Evolutionary conservation across 2,113 vertebrate genomes (phyloP), one percentile per base, ranked within the genome.

Genomic region (Jaculus jaculus): DNA sequence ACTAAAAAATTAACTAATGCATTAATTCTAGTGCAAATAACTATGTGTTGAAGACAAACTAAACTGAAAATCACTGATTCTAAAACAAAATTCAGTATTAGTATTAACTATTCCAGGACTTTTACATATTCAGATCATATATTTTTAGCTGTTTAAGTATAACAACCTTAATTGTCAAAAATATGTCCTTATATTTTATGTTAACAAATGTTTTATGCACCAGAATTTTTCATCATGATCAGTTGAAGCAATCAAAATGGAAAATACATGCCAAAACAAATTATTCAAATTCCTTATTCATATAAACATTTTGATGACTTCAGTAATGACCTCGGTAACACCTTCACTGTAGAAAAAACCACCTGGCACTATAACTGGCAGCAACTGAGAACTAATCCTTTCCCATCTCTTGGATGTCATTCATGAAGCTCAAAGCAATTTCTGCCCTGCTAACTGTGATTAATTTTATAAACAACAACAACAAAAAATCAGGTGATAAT

Each of bases 391-490:
- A 98, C 98, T 99, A 99, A 99, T 99, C 99, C 99, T 96, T 99
- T 99, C 99, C 99, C 99, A 98, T 99, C 99, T 99, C 98, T 99
- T 98, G 98, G 98, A 99, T 99, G 98, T 99, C 98, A 99, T 99
- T 99, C 98, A 99, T 98, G 97, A 98, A 98, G 98, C 99, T 99
- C 98, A 97, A 98, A 99, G 98, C 98, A 97, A 98, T 99, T 99
- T 99, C 98, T 98, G 94, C 98, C 98, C 98, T 98, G 98, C 99
- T 98, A 98, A 98, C 98, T 99, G 98, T 98, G 98, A 99, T 99
- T 99, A 99, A 99, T 99, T 99, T 99, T 98, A 99, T 98, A 98
- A 98, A 98, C 98, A 98, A 98, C 98, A 98, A 94, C 89, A 96
- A 98, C n/a, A 84, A 98, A 97, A 97, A 26, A 93, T 83, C 92